phyloP scores from a whole-genome alignment of 2,797 vertebrate genomes.

The Distichodus sexfasciatus region DNA sequence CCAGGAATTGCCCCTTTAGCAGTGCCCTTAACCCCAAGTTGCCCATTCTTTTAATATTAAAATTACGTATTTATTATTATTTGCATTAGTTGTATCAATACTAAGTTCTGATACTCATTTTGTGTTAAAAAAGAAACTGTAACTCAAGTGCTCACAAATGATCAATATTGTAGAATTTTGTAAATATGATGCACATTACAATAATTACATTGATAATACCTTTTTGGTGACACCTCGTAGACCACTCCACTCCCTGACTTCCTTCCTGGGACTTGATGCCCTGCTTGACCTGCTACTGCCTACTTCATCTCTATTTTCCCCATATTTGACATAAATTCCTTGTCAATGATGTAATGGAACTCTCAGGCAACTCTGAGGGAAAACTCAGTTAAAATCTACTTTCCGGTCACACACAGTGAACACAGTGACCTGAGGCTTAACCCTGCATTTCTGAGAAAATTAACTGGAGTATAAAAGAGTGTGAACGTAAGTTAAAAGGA shows the following conservation, averaged over 20 bases:
- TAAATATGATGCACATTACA: too few relatives aligned
- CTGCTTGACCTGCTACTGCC: neutral
- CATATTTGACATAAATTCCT: slow-evolving; percentile 24
- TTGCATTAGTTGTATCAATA: too few relatives aligned
- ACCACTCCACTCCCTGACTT: neutral
- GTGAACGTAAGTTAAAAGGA: neutral
- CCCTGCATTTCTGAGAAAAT: neutral
- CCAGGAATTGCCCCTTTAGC: too few relatives aligned
- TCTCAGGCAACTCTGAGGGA: neutral
- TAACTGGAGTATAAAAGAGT: neutral
- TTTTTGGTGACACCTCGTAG: neutral
- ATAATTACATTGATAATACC: neutral
- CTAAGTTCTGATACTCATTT: too few relatives aligned
- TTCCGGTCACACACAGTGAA: slow-evolving; percentile 8
- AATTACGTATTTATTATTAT: too few relatives aligned
- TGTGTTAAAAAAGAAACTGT: too few relatives aligned
- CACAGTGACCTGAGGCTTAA: neutral
- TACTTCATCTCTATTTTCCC: neutral
- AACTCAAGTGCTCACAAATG: too few relatives aligned
- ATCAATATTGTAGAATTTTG: too few relatives aligned
- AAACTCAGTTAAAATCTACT: slow-evolving; percentile 20
- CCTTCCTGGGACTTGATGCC: neutral
- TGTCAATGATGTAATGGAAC: slow-evolving; percentile 30
- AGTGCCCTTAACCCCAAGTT: too few relatives aligned
- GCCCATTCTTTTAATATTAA: too few relatives aligned